Evolutionary conservation across 2,113 vertebrate species (phyloP).

Genomic region (Nothocercus nigrocapillus): DNA sequence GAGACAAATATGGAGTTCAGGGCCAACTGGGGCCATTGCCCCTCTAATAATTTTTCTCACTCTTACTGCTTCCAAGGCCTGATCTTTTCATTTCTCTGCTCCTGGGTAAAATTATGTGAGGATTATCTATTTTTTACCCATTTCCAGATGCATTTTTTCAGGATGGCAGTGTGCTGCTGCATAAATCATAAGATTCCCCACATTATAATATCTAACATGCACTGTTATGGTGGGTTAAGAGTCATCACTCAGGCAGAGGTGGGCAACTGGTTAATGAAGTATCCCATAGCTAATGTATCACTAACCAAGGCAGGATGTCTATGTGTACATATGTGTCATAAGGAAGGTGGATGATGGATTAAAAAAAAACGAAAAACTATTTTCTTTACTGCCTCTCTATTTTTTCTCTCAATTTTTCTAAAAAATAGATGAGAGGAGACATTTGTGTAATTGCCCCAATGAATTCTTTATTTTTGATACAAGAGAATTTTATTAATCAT

Average conservation of each 20-base stretch:
- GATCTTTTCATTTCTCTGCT: neutral
- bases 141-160: neutral
- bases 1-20: neutral
- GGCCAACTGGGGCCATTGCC: neutral
- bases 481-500: neutral
- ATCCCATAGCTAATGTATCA: neutral
- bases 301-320: neutral
- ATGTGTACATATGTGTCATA: neutral
- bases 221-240: neutral
- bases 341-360: neutral
- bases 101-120: neutral
- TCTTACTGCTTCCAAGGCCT: neutral
- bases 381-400: neutral
- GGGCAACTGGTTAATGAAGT: neutral
- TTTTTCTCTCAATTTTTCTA: neutral
- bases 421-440: neutral
- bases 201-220: neutral
- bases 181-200: neutral
- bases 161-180: neutral
- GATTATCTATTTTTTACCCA: neutral
- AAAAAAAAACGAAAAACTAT: neutral
- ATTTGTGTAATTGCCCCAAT: neutral
- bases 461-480: neutral
- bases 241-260: neutral
- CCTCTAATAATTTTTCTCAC: neutral